Evolutionary conservation across 1,140 invertebrate genomes (phyloP), one percentile per base, ranked within the genome.

Genomic region (Drosophila teissieri): DNA sequence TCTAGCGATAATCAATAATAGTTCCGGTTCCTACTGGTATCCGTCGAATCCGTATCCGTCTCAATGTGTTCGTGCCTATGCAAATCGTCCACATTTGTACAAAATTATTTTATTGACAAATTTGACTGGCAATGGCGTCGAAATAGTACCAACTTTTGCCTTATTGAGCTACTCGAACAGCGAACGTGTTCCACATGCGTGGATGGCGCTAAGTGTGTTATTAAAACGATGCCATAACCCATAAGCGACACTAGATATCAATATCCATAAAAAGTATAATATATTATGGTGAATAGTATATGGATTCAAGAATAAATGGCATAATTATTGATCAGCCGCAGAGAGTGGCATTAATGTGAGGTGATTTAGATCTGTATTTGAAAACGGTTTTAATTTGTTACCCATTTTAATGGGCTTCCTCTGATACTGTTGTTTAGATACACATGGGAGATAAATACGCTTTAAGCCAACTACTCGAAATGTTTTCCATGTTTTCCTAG

Each of bases 1-100:
- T 58, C 40, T 68, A 67, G 53, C 75, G 79, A 88, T 88, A 88
- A 88, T 88, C 83, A 89, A 88, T 89, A 88, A 67, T 77, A 88
- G 77, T 80, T 89, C 79, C 75, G 83, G 36, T 34, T 80, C 42
- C 48, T 15, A 19, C 61, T 65, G 61, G 70, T 63, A 31, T 79
- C 77, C 42, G 36, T 69, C 31, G 7, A 64, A 58, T 45, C 39
- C 51, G 53, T 63, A 55, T 76, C 24, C 12, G 14, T 11, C 37
- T 36, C 46, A 45, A 36, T 70, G 44, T 73, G 40, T 57, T 54
- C 62, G 45, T 65, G 54, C 31, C 45, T 37, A 45, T 70, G 40
- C 57, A 10, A 63, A 8, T 22, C 15, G 55, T 36, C 36, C 55
- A 51, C 64, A 31, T 62, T 55, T 78, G 73, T 40, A 49, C 40